A percentile compares a stretch with the other conserved stretches of the same genome.
Evolutionary conservation across 2,888 invertebrate genomes (phyloP).

Genomic region (Lithophane semibrunnea): DNA sequence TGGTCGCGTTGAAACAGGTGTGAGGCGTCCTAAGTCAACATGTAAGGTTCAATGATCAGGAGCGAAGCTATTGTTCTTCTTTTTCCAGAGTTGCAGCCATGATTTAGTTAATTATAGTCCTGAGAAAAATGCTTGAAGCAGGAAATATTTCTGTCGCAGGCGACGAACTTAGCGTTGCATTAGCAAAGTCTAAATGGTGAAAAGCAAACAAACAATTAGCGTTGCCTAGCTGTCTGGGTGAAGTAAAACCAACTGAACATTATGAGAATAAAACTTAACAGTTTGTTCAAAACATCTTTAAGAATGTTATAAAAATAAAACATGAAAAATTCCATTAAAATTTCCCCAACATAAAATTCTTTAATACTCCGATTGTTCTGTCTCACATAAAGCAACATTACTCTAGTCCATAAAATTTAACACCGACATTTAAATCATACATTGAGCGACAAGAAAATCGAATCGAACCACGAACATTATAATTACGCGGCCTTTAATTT

Average conservation of each 20-base stretch:
- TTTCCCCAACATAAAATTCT: constrained; percentile 6
- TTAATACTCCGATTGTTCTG: constrained; percentile 39
- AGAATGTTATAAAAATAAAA: constrained; percentile 2
- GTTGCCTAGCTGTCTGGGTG: constrained; percentile 22
- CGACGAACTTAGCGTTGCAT: constrained; percentile 38
- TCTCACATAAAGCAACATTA: constrained; percentile 67
- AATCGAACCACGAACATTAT: constrained; percentile 78
- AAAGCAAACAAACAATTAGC: constrained; percentile 54
- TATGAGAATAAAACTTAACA: not conserved
- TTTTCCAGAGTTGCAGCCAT: constrained; percentile 32
- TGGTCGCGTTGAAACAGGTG: constrained; percentile 63
- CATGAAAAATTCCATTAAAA: constrained; percentile 1
- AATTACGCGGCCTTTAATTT: constrained; percentile 85
- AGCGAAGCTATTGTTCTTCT: constrained; percentile 50
- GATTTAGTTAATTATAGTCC: constrained; percentile 56
- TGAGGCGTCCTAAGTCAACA: constrained; percentile 60
- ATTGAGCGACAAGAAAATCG: constrained; percentile 80
- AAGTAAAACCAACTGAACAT: constrained; percentile 19
- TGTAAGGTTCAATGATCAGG: constrained; percentile 67
- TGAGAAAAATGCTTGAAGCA: constrained; percentile 23
- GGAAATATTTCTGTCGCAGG: constrained; percentile 30
- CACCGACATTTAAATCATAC: constrained; percentile 77
- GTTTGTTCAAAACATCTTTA: constrained; percentile 17
- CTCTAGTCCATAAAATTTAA: constrained; percentile 70
- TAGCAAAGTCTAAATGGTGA: constrained; percentile 53